phyloP scores from a whole-genome alignment of 1,140 invertebrate species.

The Laodelphax striatellus region DNA sequence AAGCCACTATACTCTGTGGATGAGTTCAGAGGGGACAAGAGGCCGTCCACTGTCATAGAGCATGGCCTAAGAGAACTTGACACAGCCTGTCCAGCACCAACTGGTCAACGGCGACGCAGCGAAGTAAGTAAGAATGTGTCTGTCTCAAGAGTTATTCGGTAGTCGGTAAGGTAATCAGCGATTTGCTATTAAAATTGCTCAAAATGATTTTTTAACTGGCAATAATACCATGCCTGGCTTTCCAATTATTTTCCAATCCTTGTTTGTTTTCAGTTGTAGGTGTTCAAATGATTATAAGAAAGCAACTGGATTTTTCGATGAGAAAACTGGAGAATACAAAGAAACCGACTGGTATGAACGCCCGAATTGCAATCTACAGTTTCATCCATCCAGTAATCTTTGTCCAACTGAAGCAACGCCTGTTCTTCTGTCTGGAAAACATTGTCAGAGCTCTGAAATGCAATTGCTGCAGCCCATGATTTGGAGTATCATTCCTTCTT shows the following conservation, averaged over 20 bases:
- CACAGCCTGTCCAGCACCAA: too few relatives aligned
- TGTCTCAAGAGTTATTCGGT: too few relatives aligned
- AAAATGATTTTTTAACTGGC: too few relatives aligned
- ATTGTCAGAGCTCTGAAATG: conserved; percentile 35
- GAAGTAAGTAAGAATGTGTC: too few relatives aligned
- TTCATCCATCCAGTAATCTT: conserved; percentile 56
- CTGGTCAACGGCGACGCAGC: too few relatives aligned
- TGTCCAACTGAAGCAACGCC: conserved; percentile 58
- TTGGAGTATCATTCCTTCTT: conserved; percentile 71
- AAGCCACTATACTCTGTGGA: too few relatives aligned
- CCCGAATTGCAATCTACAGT: conserved; percentile 41
- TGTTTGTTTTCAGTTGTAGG: not conserved
- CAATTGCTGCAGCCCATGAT: conserved; percentile 55
- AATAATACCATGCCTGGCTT: too few relatives aligned
- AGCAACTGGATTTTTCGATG: not conserved
- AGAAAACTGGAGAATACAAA: not conserved
- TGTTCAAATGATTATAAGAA: conserved; percentile 1
- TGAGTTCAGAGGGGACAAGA: too few relatives aligned
- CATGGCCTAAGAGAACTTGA: too few relatives aligned
- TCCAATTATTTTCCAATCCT: not conserved
- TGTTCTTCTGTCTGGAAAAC: conserved; percentile 46
- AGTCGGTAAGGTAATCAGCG: too few relatives aligned
- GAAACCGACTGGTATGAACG: conserved; percentile 38
- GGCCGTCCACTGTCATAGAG: too few relatives aligned
- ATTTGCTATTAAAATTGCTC: too few relatives aligned